Base-by-base conservation (phyloP, 2,113 vertebrate species). In the Paramormyrops kingsleyae region DNA sequence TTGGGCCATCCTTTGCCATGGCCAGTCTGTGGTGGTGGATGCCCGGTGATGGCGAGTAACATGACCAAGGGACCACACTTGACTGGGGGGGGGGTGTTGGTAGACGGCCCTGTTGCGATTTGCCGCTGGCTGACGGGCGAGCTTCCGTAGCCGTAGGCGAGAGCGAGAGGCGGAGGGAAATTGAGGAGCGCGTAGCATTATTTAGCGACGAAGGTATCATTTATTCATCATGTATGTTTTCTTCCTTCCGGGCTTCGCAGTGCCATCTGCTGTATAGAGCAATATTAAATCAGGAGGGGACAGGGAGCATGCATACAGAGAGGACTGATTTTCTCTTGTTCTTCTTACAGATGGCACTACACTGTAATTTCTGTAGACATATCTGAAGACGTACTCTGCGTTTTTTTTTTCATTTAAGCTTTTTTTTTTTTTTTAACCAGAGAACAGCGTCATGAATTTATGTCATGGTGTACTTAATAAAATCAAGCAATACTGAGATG, bases 191-290 rank as follows among this genome's bases (percentile, higher is more conserved):
- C 80, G 49, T 88, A 66, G 90, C 90, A 90, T 92, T 93, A 92
- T 93, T 93, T 92, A 93, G 90, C 39, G 88, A 91, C 89, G 92
- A 83, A 90, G 87, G 88, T 91, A 94, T 93, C 91, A 92, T 93
- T 94, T 92, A 94, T 94, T 94, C 92, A 93, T 93, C 35, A 52
- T 94, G 92, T 92, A 91, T 92, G 91, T 93, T 92, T 93, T 91
- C 87, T 89, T 92, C 92, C 90, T 92, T 94, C 92, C 92, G 91
- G 88, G 91, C 88, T 88, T 91, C 87, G 91, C 91, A 91, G 77
- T 90, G 90, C 93, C 93, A 94, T 94, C 92, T 94, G 93, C 92
- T 90, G 89, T 93, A 91, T 90, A 89, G 90, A 47, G 47, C 86
- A 53, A 88, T 89, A 90, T 92, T 92, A 89, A 90, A 89, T 91